Evolutionary conservation across 2,113 vertebrate species (phyloP), one percentile per base, ranked within the genome.

Genomic region (Syngnathus scovelli): DNA sequence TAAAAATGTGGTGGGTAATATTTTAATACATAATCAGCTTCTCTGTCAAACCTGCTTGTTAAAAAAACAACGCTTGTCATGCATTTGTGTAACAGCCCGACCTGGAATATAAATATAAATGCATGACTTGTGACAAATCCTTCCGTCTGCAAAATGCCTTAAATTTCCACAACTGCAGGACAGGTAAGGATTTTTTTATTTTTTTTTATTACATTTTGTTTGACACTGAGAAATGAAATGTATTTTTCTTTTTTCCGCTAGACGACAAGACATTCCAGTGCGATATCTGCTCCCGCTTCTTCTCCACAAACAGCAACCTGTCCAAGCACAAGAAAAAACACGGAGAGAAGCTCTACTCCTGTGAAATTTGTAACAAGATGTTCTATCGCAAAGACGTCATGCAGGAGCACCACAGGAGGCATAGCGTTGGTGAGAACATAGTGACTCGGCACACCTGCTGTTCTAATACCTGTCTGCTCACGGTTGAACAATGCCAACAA

Each of bases 281-380:
- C 71, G 96, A 98, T 76, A 95, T 99, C 92, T 99, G 97, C 87
- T 96, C 95, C 80, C 92, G 96, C 63, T 99, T 98, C 91, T 99
- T 99, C 92, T 99, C 97, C 79, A 99, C 96, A 71, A 98, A 98
- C 89, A 98, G 96, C 73, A 99, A 99, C 90, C 93, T 99, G 13
- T 99, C 97, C 78, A 99, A 99, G 90, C 97, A 99, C 90, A 98
- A 98, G 88, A 99, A 99, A 76, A 99, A 99, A 68, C 97, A 99
- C 0, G 97, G 97, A 0, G 97, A 99, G 89, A 98, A 98, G 89
- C 95, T 98, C 64, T 99, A 95, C 48, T 93, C 96, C 0, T 99
- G 97, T 18, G 93, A 97, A 66, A 93, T 98, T 85, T 99, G 97
- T 90, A 97, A 89, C 89, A 99, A 98, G 79, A 94, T 98, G 93